Evolutionary conservation across 2,888 invertebrate genomes (phyloP), one percentile per base, ranked within the genome.

Genomic region (Parascotia fuliginaria): DNA sequence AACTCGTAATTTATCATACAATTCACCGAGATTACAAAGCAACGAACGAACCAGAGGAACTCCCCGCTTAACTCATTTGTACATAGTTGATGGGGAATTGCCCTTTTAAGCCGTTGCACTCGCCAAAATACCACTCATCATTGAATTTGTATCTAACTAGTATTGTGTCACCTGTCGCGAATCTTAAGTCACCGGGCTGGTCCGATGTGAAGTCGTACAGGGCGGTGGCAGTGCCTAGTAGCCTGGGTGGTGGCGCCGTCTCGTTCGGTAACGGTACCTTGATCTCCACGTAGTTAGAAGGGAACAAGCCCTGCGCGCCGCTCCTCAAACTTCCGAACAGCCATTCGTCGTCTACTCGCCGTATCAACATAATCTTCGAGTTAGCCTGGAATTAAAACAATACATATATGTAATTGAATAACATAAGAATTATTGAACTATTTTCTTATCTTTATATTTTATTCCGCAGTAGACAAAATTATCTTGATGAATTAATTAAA

Each of bases 51-150:
- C 44, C 28, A 38, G 13, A 7, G 36, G 33, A 48, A 55, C 39
- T 59, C 55, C 52, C 61, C 54, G 53, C 47, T 65, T 82, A 88
- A 78, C 82, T 80, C 76, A 91, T 85, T 82, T 95, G 94, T 52
- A 96, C 95, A 83, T 95, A 96, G 88, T 95, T 96, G 19, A 94
- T 92, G 44, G 97, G 97, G 85, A 97, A 97, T 79, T 96, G 96
- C 60, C 97, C 97, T 75, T 87, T 93, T 56, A 87, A 83, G 24
- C 94, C 94, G 51, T 93, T 92, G 61, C 93, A 94, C 78, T 95
- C 95, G 11, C 97, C 97, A 74, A 93, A 95, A 49, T 96, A 93
- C 97, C 97, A 97, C 68, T 96, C 95, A 41, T 95, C 93, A 70
- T 95, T 95, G 65, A 96, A 92, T 86, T 94, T 94, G 62, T 94